These are phyloP conservation scores for Sarcophaga bullata DNA, from an alignment of 1,140 invertebrate genomes.

Conservation along the genomic window DNA sequence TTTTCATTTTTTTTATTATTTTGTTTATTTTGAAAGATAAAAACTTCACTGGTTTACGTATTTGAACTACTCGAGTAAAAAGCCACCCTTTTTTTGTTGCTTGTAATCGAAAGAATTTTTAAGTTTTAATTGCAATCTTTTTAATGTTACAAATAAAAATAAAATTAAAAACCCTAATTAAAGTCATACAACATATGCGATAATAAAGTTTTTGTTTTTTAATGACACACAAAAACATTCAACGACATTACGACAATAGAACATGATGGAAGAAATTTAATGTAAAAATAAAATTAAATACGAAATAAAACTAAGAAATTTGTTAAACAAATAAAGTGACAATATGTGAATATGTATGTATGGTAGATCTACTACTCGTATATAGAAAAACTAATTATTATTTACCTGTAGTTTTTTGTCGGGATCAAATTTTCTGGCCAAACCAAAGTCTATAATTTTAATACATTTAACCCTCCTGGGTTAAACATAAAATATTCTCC, in stretches of 20 bases:
- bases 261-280: too few species aligned
- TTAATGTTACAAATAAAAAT: constrained; percentile 4
- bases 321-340: too few species aligned
- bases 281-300: too few species aligned
- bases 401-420: constrained; percentile 82
- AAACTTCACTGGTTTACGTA: not conserved
- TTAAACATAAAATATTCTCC: constrained; percentile 96
- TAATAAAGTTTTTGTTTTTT: too few species aligned
- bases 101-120: not conserved
- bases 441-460: constrained; percentile 97
- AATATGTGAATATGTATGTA: too few species aligned
- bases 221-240: too few species aligned
- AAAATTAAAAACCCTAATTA: constrained; percentile 21
- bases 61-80: not conserved
- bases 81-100: not conserved
- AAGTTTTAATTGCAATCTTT: not conserved
- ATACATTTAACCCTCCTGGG: constrained; percentile 94
- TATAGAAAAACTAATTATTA: too few species aligned
- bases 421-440: constrained; percentile 92
- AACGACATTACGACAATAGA: not conserved
- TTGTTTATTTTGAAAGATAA: too few species aligned
- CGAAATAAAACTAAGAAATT: too few species aligned
- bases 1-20: too few species aligned
- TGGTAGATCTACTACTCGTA: too few species aligned
- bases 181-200: not conserved